A percentile compares a stretch with the other conserved stretches of the same genome.
Evolutionary conservation across 92 coral and sea anemone genomes (phyloP).

Genomic region (Bergia puertoricense): DNA sequence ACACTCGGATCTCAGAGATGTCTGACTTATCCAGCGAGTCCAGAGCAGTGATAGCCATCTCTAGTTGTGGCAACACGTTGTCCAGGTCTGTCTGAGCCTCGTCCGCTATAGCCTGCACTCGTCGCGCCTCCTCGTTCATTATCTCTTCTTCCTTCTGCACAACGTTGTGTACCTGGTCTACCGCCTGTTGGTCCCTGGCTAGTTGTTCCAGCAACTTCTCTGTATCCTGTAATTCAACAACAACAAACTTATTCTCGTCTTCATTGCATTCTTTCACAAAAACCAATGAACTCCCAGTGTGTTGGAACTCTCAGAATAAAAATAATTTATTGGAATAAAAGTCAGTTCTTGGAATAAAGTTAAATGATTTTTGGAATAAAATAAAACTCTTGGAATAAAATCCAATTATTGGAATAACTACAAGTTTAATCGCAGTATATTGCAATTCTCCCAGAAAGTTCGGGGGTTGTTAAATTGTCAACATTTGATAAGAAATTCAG

Average conservation of each 20-base stretch:
- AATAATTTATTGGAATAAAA: background rate
- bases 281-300: background rate
- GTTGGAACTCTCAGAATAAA: background rate
- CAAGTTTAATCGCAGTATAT: no score
- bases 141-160: slow-evolving; percentile 91
- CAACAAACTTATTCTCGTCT: background rate
- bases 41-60: slow-evolving; percentile 79
- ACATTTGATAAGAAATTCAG: no score
- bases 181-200: slow-evolving; percentile 96
- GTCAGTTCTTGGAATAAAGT: no score
- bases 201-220: slow-evolving; percentile 90
- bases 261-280: no score
- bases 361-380: no score
- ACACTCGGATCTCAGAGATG: slow-evolving; percentile 98
- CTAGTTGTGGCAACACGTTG: slow-evolving; percentile 84
- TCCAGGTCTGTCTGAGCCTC: slow-evolving; percentile 95
- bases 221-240: slow-evolving; percentile 65
- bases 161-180: slow-evolving; percentile 91
- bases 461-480: no score
- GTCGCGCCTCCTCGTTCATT: slow-evolving; percentile 87
- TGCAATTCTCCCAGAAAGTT: no score
- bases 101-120: slow-evolving; percentile 89
- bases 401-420: no score
- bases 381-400: no score
- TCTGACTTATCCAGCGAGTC: slow-evolving; percentile 94